A percentile compares a stretch with the other conserved stretches of the same genome.
Evolutionary conservation across 1,140 invertebrate genomes (phyloP).

Genomic region (silkworm (Bombyx mori)): ASM3026992v2 NC_085116.1:5132001-5132500

Average conservation of each 20-base stretch:
- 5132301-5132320: too few species aligned
- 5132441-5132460: too few species aligned
- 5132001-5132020: slow-evolving; percentile 15
- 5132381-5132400: too few species aligned
- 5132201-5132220: not conserved
- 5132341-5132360: too few species aligned
- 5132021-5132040: slow-evolving; percentile 24
- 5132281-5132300: too few species aligned
- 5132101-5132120: slow-evolving; percentile 48
- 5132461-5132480: too few species aligned
- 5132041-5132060: slow-evolving; percentile 22
- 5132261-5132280: too few species aligned
- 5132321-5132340: too few species aligned
- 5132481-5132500: too few species aligned
- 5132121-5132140: slow-evolving; percentile 45
- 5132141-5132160: slow-evolving; percentile 40
- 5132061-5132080: slow-evolving; percentile 33
- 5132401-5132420: too few species aligned
- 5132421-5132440: too few species aligned
- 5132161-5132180: slow-evolving; percentile 25
- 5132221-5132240: slow-evolving; percentile 4
- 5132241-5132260: not conserved
- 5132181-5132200: slow-evolving; percentile 6
- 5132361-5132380: too few species aligned
- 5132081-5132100: slow-evolving; percentile 27